Evolutionary conservation across 2,113 vertebrate species (phyloP).

Genomic region (Malurus elegans): DNA sequence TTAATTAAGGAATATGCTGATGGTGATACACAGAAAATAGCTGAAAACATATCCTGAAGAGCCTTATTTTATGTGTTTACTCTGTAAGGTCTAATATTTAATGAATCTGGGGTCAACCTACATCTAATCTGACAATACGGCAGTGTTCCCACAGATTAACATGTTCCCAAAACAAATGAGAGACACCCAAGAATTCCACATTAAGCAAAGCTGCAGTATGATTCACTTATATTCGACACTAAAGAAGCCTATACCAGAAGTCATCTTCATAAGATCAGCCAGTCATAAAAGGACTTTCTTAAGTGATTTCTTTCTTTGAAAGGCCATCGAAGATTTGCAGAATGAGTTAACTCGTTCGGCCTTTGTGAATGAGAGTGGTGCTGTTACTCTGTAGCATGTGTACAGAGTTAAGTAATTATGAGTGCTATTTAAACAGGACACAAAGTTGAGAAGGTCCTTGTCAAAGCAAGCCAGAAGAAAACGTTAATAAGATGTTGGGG

Average conservation of each 20-base stretch:
- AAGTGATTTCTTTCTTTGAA: neutral
- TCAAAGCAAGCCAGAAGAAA: neutral
- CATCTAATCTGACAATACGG: neutral
- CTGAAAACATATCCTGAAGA: neutral
- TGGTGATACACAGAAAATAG: neutral
- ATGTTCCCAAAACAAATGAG: neutral
- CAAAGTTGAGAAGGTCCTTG: neutral
- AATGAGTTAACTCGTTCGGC: neutral
- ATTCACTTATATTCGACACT: neutral
- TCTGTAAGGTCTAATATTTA: neutral
- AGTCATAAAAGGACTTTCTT: neutral
- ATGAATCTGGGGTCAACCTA: neutral
- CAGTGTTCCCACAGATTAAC: neutral
- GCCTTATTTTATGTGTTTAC: neutral
- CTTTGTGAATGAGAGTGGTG: neutral
- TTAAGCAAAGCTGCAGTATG: neutral
- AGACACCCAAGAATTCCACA: neutral
- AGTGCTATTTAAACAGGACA: neutral
- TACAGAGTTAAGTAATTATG: neutral
- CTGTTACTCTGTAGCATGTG: neutral
- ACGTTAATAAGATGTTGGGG: neutral
- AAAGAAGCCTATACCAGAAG: neutral
- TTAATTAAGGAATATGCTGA: neutral
- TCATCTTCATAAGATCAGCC: neutral
- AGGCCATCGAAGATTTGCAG: neutral